Evolutionary conservation across 2,113 vertebrate genomes (phyloP), one percentile per base, ranked within the genome.

Genomic region (Crotalus horridus): DNA sequence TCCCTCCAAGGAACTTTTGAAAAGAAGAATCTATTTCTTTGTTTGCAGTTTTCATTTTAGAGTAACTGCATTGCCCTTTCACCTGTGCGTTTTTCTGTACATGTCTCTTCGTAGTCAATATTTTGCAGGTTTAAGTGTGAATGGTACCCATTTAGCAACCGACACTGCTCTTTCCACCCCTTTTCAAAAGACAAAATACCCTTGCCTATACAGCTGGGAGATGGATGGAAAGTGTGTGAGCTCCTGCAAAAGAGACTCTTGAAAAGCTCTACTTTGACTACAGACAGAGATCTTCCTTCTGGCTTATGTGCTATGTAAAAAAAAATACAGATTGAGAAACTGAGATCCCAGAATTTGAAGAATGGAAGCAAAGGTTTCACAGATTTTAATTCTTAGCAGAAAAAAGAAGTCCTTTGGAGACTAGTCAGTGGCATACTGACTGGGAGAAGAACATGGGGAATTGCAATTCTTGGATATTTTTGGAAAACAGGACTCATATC

Each of bases 1-100:
- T 96, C 96, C 94, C 96, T 95, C 96, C 20, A 1, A 94, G 96
- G 96, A 95, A 96, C 94, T 90, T 95, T 94, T 91, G 9, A 87
- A 61, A 92, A 95, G 92, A 91, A 88, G 90, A 94, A 91, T 94
- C 95, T 94, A 89, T 93, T 95, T 96, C 95, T 95, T 95, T 56
- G 94, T 96, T 88, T 90, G 92, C 94, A 91, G 94, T 95, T 97
- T 96, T 91, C 43, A 94, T 96, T 95, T 93, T 17, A 93, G 96
- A 94, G 89, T 94, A 92, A 69, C 87, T 56, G 24, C 1, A 0
- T 87, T 12, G 3, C 93, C 92, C 95, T 94, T 92, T 95, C 92
- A 91, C 48, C 94, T 87, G 56, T 64, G 58, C 4, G 56, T 90
- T 74, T 95, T 89, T 90, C 93, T 93, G 85, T 0, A 1, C 53